These are phyloP conservation scores for Xestia xanthographa DNA, from an alignment of 2,888 invertebrate genomes.

Conservation along the genomic window DNA sequence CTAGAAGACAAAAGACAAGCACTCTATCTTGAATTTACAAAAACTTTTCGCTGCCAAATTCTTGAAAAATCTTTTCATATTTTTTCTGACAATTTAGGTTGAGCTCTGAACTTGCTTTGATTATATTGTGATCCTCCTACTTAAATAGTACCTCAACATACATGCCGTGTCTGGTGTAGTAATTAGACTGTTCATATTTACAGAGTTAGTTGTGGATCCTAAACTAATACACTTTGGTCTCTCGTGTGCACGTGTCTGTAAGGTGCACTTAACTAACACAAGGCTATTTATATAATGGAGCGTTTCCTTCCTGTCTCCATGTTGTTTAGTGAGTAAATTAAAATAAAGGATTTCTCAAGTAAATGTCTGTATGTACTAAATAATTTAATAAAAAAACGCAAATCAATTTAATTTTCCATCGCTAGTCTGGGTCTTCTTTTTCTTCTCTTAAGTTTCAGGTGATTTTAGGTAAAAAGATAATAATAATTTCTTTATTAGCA, in stretches of 20 bases:
- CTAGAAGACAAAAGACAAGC: background rate
- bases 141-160: conserved; percentile 51
- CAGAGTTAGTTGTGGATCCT: conserved; percentile 56
- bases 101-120: conserved; percentile 13
- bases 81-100: conserved; percentile 11
- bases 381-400: no score
- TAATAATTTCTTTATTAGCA: no score
- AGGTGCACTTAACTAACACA: conserved; percentile 23
- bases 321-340: background rate
- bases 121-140: conserved; percentile 1
- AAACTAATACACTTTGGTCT: conserved; percentile 60
- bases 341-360: background rate
- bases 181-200: conserved; percentile 67
- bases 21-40: background rate
- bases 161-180: conserved; percentile 47
- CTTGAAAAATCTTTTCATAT: background rate
- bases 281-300: background rate
- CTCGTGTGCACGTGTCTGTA: conserved; percentile 4
- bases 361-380: no score
- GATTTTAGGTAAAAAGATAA: background rate
- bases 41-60: conserved; percentile 14
- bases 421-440: background rate
- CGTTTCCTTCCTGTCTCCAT: background rate
- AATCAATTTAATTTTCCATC: background rate
- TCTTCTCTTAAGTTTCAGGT: background rate